Conservation (phyloP, 2,888 invertebrate genomes). For the Nowickia ferox region DNA sequence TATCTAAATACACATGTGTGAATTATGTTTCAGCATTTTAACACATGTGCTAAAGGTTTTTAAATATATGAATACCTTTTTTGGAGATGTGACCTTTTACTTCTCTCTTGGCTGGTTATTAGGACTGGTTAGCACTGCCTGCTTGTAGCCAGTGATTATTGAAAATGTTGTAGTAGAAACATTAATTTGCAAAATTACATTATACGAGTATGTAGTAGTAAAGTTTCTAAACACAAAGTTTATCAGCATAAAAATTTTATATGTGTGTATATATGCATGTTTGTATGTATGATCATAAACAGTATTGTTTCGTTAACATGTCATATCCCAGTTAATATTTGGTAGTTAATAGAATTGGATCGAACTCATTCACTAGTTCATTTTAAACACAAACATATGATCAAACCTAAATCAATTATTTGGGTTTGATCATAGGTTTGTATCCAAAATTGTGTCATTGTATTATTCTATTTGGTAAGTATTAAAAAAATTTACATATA, state of each 20-base stretch:
- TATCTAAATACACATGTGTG: background rate
- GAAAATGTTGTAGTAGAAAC: slow-evolving; percentile 50
- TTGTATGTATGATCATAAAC: background rate
- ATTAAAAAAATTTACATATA: too few species aligned
- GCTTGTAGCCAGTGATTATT: slow-evolving; percentile 25
- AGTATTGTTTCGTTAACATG: background rate
- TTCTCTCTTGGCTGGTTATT: slow-evolving; percentile 5
- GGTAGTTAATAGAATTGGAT: too few species aligned
- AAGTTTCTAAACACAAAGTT: background rate
- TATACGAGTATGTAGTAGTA: slow-evolving; percentile 5
- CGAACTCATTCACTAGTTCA: too few species aligned
- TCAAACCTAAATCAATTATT: too few species aligned
- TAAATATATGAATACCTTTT: slow-evolving; percentile 1
- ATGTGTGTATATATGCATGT: background rate
- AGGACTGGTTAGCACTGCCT: slow-evolving; percentile 7
- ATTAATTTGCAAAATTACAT: slow-evolving; percentile 56
- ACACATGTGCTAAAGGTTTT: background rate
- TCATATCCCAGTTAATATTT: background rate
- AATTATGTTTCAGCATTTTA: background rate
- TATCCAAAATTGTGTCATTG: too few species aligned
- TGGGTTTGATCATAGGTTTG: too few species aligned
- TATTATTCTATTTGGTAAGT: too few species aligned
- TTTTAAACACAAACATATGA: too few species aligned
- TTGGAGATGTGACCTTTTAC: slow-evolving; percentile 46
- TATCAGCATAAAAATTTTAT: background rate